Conservation (phyloP, 2,113 vertebrate species). For the Dermatemys mawii region DNA sequence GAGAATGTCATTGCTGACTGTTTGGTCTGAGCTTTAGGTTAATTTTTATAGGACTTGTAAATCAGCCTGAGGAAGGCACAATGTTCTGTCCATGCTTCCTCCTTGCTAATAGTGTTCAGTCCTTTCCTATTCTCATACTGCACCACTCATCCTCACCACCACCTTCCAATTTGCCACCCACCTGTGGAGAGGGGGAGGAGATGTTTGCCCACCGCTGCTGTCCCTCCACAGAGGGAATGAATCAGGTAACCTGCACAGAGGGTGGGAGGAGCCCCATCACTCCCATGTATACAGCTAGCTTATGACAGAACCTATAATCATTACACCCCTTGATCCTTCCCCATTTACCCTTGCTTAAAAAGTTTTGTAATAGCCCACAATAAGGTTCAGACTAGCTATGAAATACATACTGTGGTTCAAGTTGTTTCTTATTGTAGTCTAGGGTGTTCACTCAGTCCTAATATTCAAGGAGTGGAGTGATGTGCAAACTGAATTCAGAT, state of each 20-base stretch:
- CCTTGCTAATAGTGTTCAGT: background rate
- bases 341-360: background rate
- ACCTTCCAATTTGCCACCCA: background rate
- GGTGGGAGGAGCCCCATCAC: background rate
- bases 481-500: background rate
- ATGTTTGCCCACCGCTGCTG: background rate
- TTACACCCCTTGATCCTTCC: background rate
- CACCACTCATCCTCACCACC: fast-evolving
- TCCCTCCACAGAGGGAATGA: background rate
- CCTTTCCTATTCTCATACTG: background rate
- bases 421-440: background rate
- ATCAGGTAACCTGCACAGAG: background rate
- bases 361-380: constrained; percentile 2
- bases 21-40: too few species aligned
- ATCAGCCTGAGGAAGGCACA: background rate
- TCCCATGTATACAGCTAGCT: background rate
- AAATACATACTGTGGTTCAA: background rate
- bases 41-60: background rate
- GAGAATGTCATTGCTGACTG: too few species aligned
- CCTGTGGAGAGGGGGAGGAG: background rate
- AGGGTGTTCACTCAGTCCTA: background rate
- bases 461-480: background rate
- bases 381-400: background rate
- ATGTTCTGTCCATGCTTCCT: background rate
- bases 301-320: background rate